Percentiles rank a stretch among this genome's conserved stretches.
These are phyloP conservation scores for Bradynema listronoti DNA, from an alignment of 1,140 invertebrate species.

Conservation along the genomic window DNA sequence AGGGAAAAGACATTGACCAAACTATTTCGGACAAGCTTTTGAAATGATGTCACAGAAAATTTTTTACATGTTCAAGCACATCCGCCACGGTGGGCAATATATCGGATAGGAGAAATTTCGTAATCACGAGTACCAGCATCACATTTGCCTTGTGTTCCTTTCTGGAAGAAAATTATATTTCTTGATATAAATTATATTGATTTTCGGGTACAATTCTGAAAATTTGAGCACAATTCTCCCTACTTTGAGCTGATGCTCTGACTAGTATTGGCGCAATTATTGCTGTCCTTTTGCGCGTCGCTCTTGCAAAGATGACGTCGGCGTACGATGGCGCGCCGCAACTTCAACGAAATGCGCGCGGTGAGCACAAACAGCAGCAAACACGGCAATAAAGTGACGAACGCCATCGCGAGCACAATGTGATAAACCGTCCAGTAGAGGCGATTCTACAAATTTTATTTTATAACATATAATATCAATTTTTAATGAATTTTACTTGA, in stretches of 20 bases:
- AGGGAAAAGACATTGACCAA: no score
- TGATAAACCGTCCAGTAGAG: slow-evolving; percentile 54
- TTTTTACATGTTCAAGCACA: slow-evolving; percentile 49
- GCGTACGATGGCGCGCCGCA: slow-evolving; percentile 14
- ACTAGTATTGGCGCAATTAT: no score
- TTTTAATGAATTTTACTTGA: slow-evolving; percentile 19
- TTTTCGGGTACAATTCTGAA: slow-evolving; percentile 15
- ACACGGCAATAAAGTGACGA: slow-evolving; percentile 51
- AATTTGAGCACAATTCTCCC: slow-evolving; percentile 16
- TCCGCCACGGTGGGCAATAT: slow-evolving; percentile 51
- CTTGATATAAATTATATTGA: slow-evolving; percentile 3
- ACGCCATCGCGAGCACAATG: slow-evolving; percentile 45
- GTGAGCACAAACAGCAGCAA: slow-evolving; percentile 49
- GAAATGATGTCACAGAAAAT: no score
- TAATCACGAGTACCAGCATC: slow-evolving; percentile 50
- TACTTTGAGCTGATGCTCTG: neutral
- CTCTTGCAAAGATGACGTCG: slow-evolving; percentile 13
- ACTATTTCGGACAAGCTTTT: no score
- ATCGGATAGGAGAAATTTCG: slow-evolving; percentile 52
- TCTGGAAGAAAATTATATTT: slow-evolving; percentile 20
- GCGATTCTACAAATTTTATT: slow-evolving; percentile 38
- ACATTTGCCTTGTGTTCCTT: slow-evolving; percentile 54
- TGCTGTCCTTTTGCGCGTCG: neutral
- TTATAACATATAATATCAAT: slow-evolving; percentile 7
- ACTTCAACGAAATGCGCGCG: slow-evolving; percentile 45